Evolutionary conservation across 2,888 invertebrate genomes (phyloP).

Genomic region (Drosophila macrospina): DNA sequence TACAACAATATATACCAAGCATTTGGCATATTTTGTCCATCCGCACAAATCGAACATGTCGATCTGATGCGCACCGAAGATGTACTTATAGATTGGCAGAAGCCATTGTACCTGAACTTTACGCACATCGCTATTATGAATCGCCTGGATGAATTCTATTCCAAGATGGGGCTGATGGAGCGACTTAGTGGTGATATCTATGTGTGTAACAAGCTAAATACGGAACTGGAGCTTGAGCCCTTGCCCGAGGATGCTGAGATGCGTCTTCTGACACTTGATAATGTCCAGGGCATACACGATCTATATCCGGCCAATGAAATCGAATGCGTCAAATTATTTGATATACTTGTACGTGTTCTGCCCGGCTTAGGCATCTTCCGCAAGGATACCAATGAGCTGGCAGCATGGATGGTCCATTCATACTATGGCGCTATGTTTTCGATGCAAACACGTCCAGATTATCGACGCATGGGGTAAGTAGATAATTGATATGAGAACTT

Average conservation of each 20-base stretch:
- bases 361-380: slow-evolving; percentile 93
- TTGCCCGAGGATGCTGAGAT: slow-evolving; percentile 90
- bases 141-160: slow-evolving; percentile 91
- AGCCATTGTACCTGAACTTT: slow-evolving; percentile 94
- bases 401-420: slow-evolving; percentile 96
- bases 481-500: too few species aligned
- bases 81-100: slow-evolving; percentile 91
- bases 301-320: slow-evolving; percentile 95
- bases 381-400: slow-evolving; percentile 88
- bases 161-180: slow-evolving; percentile 88
- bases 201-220: slow-evolving; percentile 89
- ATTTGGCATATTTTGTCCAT: slow-evolving; percentile 94
- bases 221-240: slow-evolving; percentile 87
- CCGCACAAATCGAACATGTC: slow-evolving; percentile 90
- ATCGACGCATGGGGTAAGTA: slow-evolving; percentile 88
- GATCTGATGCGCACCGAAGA: slow-evolving; percentile 91
- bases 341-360: slow-evolving; percentile 91
- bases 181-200: slow-evolving; percentile 93
- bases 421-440: slow-evolving; percentile 97
- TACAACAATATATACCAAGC: slow-evolving; percentile 93
- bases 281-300: slow-evolving; percentile 93
- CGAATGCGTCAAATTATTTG: slow-evolving; percentile 93
- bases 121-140: slow-evolving; percentile 93
- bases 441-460: slow-evolving; percentile 93
- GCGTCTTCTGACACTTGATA: slow-evolving; percentile 90